Conservation (phyloP, 37 sponge, comb jelly and placozoan genomes). For the Bolinopsis microptera region DNA sequence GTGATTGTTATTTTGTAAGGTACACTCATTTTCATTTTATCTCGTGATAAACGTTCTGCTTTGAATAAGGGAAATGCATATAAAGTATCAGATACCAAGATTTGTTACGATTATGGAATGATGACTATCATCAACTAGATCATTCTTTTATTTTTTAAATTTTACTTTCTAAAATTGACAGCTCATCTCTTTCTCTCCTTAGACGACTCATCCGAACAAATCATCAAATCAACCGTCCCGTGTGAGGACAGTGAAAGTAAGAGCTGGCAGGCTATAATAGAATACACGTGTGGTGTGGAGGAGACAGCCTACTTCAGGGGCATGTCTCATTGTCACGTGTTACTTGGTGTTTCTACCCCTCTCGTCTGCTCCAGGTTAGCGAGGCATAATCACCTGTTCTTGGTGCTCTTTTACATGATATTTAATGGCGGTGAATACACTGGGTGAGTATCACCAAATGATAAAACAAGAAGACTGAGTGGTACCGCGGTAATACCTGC, state of each 20-base stretch:
- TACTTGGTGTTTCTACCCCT: not conserved
- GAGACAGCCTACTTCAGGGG: not conserved
- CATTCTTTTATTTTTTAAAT: not conserved
- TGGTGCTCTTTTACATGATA: no score
- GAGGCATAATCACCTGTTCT: no score
- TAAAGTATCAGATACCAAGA: no score
- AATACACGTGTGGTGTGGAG: slow-evolving; percentile 6
- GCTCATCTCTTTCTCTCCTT: not conserved
- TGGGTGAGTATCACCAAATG: no score
- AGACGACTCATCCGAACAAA: not conserved
- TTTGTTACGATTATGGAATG: no score
- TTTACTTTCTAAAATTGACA: not conserved
- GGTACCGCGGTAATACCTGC: no score
- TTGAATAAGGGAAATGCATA: no score
- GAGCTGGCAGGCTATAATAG: not conserved
- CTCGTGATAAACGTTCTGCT: no score
- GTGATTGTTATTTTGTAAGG: not conserved
- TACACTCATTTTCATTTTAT: not conserved
- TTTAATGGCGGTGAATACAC: no score
- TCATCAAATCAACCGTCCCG: not conserved
- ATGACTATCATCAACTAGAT: no score
- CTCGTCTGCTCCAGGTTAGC: not conserved
- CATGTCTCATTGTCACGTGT: slow-evolving; percentile 24
- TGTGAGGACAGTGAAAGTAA: not conserved
- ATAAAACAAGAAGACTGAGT: no score